A percentile compares a stretch with the other conserved stretches of the same genome.
Evolutionary conservation across 2,797 vertebrate species (phyloP).

Genomic region (Acanthornis magna): DNA sequence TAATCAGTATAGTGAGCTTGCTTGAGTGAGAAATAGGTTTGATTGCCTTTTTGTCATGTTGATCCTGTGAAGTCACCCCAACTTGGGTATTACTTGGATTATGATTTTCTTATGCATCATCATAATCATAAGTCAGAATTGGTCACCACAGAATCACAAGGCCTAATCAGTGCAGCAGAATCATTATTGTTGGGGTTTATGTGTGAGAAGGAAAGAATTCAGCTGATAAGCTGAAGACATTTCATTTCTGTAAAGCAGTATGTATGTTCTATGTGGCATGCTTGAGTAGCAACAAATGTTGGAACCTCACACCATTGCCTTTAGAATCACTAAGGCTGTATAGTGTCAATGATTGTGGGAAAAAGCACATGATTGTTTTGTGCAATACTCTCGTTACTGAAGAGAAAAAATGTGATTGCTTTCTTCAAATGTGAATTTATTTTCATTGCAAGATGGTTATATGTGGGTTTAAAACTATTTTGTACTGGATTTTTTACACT

Average conservation of each 20-base stretch:
- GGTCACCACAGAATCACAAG: not conserved
- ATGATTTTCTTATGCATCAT: not conserved
- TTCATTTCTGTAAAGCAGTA: not conserved
- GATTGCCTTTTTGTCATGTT: not conserved
- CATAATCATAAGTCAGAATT: not conserved
- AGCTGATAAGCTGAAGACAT: not conserved
- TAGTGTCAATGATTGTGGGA: not conserved
- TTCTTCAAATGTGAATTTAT: constrained; percentile 23
- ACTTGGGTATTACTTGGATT: not conserved
- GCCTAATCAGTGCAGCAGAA: not conserved
- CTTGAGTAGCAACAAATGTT: not conserved
- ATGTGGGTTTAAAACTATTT: not conserved
- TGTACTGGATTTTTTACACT: not conserved
- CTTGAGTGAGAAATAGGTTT: not conserved
- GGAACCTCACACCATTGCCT: not conserved
- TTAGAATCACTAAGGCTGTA: not conserved
- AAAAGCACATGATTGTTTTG: not conserved
- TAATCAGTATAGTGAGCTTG: not conserved
- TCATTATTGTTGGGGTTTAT: not conserved
- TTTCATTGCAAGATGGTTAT: not conserved
- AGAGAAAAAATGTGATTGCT: constrained; percentile 6
- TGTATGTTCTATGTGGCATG: not conserved
- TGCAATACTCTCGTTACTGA: not conserved
- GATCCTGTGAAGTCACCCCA: not conserved
- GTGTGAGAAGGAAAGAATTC: not conserved